Evolutionary conservation across 1,140 invertebrate genomes (phyloP), one percentile per base, ranked within the genome.

Genomic region (Rhyacophila brunnea): DNA sequence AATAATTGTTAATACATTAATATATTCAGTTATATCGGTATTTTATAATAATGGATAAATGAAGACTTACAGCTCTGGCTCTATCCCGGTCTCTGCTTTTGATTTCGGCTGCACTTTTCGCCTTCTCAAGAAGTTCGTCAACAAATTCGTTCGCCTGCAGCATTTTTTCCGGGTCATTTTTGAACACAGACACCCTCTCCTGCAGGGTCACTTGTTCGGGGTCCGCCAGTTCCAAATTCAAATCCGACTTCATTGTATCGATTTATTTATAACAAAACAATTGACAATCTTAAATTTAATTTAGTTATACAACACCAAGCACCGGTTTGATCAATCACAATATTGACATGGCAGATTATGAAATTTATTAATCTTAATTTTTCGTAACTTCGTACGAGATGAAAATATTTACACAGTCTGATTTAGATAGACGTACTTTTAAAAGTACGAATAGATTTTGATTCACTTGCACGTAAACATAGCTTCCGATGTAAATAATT

Each of bases 31-130:
- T 51, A n/a, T n/a, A n/a, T n/a, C n/a, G 3, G 3, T 6, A 17
- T 11, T 14, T 9, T 43, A 23, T 43, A 43, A 43, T 9, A 46
- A 46, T 46, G 7, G 13, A 5, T 7, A 45, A 19, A 6, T 6
- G 11, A 34, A 75, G 72, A 75, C 74, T 77, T 76, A 79, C 77
- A 65, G 74, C 73, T 73, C 75, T 79, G 65, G 68, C 74, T 74
- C 68, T 75, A 51, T 78, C 74, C 71, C 75, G 76, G 66, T 75
- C 75, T 77, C 74, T 77, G 66, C 74, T 71, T 74, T 77, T 79
- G 60, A 72, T 58, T 62, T 77, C 75, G 55, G 74, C 77, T 66
- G 75, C 72, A 70, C 69, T 74, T 65, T 74, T 77, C 48, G 77
- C 77, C 60, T 77, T 72, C 57, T 75, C 70, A 60, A 79, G 73